These are phyloP conservation scores for Tolypeutes matacus DNA, from an alignment of 2,797 vertebrate genomes.

Conservation along the genomic window DNA sequence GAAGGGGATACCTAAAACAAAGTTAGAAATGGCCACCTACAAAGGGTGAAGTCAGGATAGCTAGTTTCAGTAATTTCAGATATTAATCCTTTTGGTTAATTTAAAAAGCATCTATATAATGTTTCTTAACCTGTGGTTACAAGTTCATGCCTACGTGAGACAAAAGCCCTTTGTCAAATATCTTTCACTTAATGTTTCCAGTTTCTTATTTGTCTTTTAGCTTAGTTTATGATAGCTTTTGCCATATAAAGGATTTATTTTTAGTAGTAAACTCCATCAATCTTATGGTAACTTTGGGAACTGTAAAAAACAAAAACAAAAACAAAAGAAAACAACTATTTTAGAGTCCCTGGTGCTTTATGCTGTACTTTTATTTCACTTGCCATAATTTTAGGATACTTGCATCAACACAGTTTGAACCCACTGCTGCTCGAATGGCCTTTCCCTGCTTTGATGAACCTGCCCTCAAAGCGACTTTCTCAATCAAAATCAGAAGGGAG, in stretches of 20 bases:
- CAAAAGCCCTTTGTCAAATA: background rate
- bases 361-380: constrained; percentile 14
- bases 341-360: background rate
- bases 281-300: background rate
- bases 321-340: background rate
- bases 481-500: constrained; percentile 91
- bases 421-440: constrained; percentile 93
- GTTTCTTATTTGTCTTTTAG: constrained; percentile 9
- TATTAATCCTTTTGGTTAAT: too few relatives aligned
- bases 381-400: constrained; percentile 87
- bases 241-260: background rate
- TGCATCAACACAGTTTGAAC: constrained; percentile 95
- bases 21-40: too few relatives aligned
- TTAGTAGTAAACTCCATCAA: constrained; percentile 4
- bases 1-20: too few relatives aligned
- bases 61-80: too few relatives aligned
- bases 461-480: constrained; percentile 94
- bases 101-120: too few relatives aligned
- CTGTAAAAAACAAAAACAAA: background rate
- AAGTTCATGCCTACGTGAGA: too few relatives aligned
- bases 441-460: constrained; percentile 97
- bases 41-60: too few relatives aligned
- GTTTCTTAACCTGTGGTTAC: too few relatives aligned
- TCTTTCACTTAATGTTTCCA: background rate
- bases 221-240: constrained; percentile 12